Evolutionary conservation across 2,888 invertebrate genomes (phyloP), one percentile per base, ranked within the genome.

Genomic region (Cheilosia vulpina): DNA sequence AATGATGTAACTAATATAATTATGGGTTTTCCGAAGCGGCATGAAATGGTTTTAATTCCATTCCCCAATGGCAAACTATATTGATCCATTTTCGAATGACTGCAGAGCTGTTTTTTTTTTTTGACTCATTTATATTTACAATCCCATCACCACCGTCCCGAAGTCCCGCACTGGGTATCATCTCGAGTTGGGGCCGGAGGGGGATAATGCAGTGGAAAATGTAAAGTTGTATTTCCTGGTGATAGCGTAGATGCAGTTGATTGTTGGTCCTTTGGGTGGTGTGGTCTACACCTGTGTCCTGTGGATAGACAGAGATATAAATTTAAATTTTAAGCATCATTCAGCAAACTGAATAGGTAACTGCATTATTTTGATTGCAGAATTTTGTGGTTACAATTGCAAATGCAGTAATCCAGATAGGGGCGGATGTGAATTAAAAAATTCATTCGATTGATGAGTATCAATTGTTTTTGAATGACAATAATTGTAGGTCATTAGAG

Each of bases 351-450:
- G 62, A 77, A 82, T 72, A 55, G 71, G 62, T 80, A 76, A 85
- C 77, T 85, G 76, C 27, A 52, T 85, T 77, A 81, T 63, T 72
- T 60, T 68, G 71, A 72, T 68, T 77, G 66, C 80, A 57, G 62
- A 76, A 66, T 78, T 65, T 47, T 66, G 75, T 31, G 68, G 68
- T 21, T 43, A 6, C 17, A 50, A 62, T 53, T 65, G 21, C 34
- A 24, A 34, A 71, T 53, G 60, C 41, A n/a, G 3, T 62, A 34
- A 34, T 3, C 15, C 47, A 1, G 15, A 24, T 4, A 4, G 11
- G 19, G 27, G 19, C 3, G 47, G 17, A 47, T 47, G n/a, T 0
- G 3, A 17, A 17, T 47, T 5, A n/a, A n/a, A n/a, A 45, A 38
- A 38, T 2, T 38, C 45, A 47, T 47, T 47, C 9, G 5, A 45